Evolutionary conservation across 2,888 invertebrate genomes (phyloP).

Genomic region (Xestia sexstrigata): DNA sequence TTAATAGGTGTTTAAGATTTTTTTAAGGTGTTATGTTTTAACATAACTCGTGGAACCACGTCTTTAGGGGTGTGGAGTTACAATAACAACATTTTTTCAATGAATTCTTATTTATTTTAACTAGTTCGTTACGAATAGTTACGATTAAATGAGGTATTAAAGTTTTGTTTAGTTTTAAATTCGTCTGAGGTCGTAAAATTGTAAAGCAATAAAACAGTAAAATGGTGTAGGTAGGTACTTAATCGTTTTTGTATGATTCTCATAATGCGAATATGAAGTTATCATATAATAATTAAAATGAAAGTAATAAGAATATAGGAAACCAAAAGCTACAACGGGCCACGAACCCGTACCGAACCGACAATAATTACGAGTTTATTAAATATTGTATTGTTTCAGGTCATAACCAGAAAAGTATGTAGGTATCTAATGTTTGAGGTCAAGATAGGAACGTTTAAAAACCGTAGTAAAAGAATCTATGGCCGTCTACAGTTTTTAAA

Average conservation of each 20-base stretch:
- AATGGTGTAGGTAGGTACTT: background rate
- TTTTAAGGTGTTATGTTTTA: conserved; percentile 68
- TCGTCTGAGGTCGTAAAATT: conserved; percentile 21
- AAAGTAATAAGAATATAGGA: background rate
- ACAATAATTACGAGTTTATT: background rate
- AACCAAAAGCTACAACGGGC: background rate
- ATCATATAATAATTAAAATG: background rate
- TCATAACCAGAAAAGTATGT: background rate
- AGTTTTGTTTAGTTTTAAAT: conserved; percentile 42
- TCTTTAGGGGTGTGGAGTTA: conserved; percentile 56
- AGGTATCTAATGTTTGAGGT: background rate
- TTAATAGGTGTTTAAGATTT: conserved; percentile 80
- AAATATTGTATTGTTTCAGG: background rate
- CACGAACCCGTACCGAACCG: no score
- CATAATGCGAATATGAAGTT: background rate
- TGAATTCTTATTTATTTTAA: conserved; percentile 58
- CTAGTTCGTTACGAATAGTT: conserved; percentile 48
- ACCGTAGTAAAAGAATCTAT: background rate
- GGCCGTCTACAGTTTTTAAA: background rate
- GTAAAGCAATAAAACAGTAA: conserved; percentile 14
- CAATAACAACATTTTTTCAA: conserved; percentile 45
- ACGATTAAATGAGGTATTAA: conserved; percentile 46
- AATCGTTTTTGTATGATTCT: background rate
- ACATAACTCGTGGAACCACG: conserved; percentile 63
- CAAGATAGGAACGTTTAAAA: background rate